Percentiles rank a stretch among this genome's conserved stretches.
These are phyloP conservation scores for Homarus gammarus DNA, from an alignment of 2,888 invertebrate genomes.

Conservation along the genomic window DNA sequence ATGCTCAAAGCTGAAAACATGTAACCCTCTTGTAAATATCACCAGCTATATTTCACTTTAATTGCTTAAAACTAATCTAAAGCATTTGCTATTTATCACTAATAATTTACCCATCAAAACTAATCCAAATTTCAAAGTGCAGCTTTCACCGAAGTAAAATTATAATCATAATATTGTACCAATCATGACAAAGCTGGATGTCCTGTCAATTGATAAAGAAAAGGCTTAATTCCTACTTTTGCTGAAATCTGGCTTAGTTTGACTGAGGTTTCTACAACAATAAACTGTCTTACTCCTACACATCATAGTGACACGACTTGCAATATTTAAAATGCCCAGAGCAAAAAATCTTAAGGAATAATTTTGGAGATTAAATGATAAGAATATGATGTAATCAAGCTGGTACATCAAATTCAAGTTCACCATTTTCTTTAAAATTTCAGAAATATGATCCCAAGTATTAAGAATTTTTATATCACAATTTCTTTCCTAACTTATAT, in stretches of 20 bases:
- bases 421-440: neutral
- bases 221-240: neutral
- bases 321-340: conserved; percentile 4
- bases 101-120: conserved; percentile 4
- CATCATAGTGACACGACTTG: conserved; percentile 25
- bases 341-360: conserved; percentile 1
- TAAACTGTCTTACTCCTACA: conserved; percentile 25
- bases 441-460: neutral
- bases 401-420: neutral
- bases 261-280: neutral
- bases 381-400: neutral
- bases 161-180: no score
- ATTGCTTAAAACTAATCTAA: conserved; percentile 21
- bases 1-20: conserved; percentile 61
- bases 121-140: neutral
- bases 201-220: neutral
- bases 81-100: neutral
- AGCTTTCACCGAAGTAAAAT: no score
- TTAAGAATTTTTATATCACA: neutral
- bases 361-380: neutral
- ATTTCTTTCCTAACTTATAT: neutral
- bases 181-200: no score
- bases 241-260: conserved; percentile 8
- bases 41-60: neutral
- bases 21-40: conserved; percentile 30